Evolutionary conservation across 2,113 vertebrate genomes (phyloP), one percentile per base, ranked within the genome.

Genomic region (Entomyzon cyanotis): DNA sequence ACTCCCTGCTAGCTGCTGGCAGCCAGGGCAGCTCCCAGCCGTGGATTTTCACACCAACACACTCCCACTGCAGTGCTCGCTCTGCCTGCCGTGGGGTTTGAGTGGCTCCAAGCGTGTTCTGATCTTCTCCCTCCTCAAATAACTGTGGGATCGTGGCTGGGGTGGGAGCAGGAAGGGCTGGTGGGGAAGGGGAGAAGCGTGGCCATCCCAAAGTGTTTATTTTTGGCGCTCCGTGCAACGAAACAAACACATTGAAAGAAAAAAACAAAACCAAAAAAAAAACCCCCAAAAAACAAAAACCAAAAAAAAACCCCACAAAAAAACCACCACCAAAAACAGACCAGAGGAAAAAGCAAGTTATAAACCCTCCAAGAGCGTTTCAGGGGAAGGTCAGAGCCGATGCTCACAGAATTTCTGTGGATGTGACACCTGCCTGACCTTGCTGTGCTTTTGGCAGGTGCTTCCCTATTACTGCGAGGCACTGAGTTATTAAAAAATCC

Each of bases 361-460:
- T 2, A 28, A 75, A 67, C 9, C 1, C 19, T 1, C 9, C 0
- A 0, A 56, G 88, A 5, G 58, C 12, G 0, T 16, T 37, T 23
- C 10, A 2, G 64, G 23, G 92, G 94, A 96, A 96, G 94, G 96
- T 97, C 95, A 91, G 94, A 92, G 93, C 35, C 93, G 84, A 58
- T 5, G 24, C 76, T 87, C 52, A 16, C 77, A 3, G 94, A 18
- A 94, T 97, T 94, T 80, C 93, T 89, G 17, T 14, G 86, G 75
- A 59, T 47, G 76, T 74, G 93, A 71, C 97, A 90, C 97, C 94
- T 22, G 81, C 95, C 47, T 96, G 97, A 97, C 97, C 98, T 93
- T 93, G 88, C 95, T 41, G 42, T 79, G 94, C 89, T 94, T 92
- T 97, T 98, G 97, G 97, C 97, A 96, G 63, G 87, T 76, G 84